Conservation (phyloP, 1,140 invertebrate genomes). For the Centruroides sculpturatus region DNA sequence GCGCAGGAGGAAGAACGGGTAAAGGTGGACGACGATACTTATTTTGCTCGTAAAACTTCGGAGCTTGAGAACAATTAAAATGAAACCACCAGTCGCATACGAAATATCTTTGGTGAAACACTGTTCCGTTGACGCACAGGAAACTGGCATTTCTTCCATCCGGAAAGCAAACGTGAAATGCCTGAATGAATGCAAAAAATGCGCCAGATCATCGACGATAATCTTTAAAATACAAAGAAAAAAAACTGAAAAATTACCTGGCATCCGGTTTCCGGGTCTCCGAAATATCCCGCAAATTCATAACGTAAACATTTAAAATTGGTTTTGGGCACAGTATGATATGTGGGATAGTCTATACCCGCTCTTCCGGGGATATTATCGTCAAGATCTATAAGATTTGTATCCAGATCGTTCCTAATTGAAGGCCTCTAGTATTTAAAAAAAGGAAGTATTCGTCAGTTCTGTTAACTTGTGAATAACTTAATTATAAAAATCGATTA, state of each 20-base stretch:
- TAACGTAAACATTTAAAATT: slow-evolving; percentile 9
- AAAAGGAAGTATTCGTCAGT: no score
- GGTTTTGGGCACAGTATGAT: slow-evolving; percentile 2
- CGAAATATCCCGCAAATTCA: slow-evolving; percentile 17
- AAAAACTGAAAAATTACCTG: slow-evolving; percentile 3
- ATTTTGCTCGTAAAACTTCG: slow-evolving; percentile 9
- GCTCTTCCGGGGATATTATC: slow-evolving; percentile 13
- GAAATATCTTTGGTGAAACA: slow-evolving; percentile 11
- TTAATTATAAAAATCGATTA: no score
- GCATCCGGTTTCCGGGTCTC: slow-evolving; percentile 16
- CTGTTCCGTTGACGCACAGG: slow-evolving; percentile 12
- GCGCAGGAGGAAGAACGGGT: slow-evolving; percentile 5
- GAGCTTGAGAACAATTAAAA: slow-evolving; percentile 6
- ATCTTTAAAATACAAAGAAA: neutral
- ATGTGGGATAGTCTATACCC: slow-evolving; percentile 9
- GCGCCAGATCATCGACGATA: neutral
- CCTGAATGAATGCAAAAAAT: slow-evolving; percentile 3
- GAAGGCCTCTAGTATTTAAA: no score
- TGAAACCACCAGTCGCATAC: slow-evolving; percentile 12
- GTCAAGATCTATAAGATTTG: neutral
- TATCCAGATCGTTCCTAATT: no score
- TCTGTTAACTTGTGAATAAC: no score
- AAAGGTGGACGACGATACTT: slow-evolving; percentile 8
- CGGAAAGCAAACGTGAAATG: slow-evolving; percentile 15
- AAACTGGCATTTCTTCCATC: slow-evolving; percentile 14